A percentile compares a stretch with the other conserved stretches of the same genome.
phyloP scores from a whole-genome alignment of 2,888 invertebrate genomes.

The Acleris cristana region DNA sequence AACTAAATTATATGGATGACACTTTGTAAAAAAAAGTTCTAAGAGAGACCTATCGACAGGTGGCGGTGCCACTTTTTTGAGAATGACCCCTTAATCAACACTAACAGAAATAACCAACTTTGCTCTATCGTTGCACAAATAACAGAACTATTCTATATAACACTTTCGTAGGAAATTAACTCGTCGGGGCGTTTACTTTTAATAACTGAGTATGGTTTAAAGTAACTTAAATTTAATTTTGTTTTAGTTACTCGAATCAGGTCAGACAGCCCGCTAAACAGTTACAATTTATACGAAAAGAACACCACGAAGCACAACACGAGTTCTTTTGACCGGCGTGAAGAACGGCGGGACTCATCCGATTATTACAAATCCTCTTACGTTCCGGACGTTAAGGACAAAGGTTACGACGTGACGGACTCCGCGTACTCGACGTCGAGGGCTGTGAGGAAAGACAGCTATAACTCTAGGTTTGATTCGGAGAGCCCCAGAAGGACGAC shows the following conservation, averaged over 20 bases:
- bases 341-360: conserved; percentile 70
- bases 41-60: too few relatives aligned
- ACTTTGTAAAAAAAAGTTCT: too few relatives aligned
- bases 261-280: conserved; percentile 78
- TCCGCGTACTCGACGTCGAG: conserved; percentile 73
- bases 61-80: too few relatives aligned
- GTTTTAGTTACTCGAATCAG: conserved; percentile 73
- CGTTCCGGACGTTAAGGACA: conserved; percentile 70
- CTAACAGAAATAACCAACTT: too few relatives aligned
- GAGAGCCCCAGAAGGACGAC: conserved; percentile 77
- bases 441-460: conserved; percentile 69
- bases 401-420: conserved; percentile 74
- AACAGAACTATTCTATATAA: too few relatives aligned
- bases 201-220: too few relatives aligned
- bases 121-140: too few relatives aligned
- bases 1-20: too few relatives aligned
- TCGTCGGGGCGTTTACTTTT: too few relatives aligned
- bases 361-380: conserved; percentile 77
- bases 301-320: conserved; percentile 66
- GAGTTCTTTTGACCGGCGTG: conserved; percentile 73
- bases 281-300: conserved; percentile 70
- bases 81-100: too few relatives aligned
- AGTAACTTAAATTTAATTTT: conserved; percentile 15
- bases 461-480: conserved; percentile 65
- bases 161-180: too few relatives aligned